Evolutionary conservation across 2,888 invertebrate genomes (phyloP), one percentile per base, ranked within the genome.

Genomic region (Blastobasis adustella): DNA sequence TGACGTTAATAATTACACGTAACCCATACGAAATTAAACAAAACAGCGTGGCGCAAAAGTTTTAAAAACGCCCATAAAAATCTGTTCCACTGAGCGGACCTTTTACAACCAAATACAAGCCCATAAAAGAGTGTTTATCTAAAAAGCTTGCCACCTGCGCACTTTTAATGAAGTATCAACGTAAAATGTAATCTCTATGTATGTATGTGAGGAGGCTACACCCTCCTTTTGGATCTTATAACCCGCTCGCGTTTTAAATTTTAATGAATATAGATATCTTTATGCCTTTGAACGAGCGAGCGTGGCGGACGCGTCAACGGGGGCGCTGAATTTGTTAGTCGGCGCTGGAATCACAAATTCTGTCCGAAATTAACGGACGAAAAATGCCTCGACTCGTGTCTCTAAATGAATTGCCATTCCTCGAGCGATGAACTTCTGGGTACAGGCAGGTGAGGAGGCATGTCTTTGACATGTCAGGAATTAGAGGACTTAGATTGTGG

Each of bases 261-360:
- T 82, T 84, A 84, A 83, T 83, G 82, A 82, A 83, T 83, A 84
- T 79, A 82, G 81, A 82, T 82, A 82, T 81, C 82, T 81, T 82
- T 82, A 82, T 82, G 78, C 76, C 76, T 77, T 76, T 73, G 77
- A 81, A 72, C 72, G 77, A 68, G 73, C 64, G 62, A 66, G 70
- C 61, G 60, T 58, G 59, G 63, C 72, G 66, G 69, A 66, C 70
- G 61, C 56, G 51, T 49, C 54, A 54, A 62, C 59, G 57, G 57
- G 56, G 58, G 5, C 42, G 42, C 9, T 5, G n/a, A 5, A n/a
- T 8, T 9, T 40, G 41, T 40, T 6, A 40, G 41, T 8, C 41
- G 9, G 41, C 6, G 41, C 6, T 6, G 41, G 9, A 8, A 40
- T 6, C 6, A 9, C 6, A 40, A 40, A 8, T 9, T 8, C 9